A percentile compares a stretch with the other conserved stretches of the same genome.
phyloP scores from a whole-genome alignment of 2,888 invertebrate species.

The Synanthedon formicaeformis region DNA sequence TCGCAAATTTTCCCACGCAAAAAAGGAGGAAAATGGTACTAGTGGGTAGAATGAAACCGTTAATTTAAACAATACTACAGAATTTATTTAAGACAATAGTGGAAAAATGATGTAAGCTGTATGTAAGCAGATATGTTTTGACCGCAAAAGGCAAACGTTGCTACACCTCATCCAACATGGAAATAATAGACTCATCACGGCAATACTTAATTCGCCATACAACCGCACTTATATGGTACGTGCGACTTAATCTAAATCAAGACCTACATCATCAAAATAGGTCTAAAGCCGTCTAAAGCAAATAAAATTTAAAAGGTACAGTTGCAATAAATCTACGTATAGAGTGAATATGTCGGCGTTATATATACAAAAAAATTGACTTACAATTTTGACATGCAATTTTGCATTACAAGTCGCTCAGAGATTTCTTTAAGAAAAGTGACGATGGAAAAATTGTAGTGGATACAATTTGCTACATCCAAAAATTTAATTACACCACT shows the following conservation, averaged over 20 bases:
- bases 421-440: no score
- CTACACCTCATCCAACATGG: not conserved
- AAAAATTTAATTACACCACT: no score
- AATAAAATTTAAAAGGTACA: not conserved
- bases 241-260: not conserved
- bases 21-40: no score
- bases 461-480: no score
- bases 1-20: no score
- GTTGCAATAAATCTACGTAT: no score
- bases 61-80: not conserved
- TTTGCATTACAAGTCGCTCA: no score
- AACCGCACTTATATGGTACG: not conserved
- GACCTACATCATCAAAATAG: not conserved
- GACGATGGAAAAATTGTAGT: no score
- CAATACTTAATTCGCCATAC: constrained; percentile 4
- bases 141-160: constrained; percentile 5
- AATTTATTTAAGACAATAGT: not conserved
- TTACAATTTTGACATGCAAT: no score
- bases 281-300: not conserved
- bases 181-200: constrained; percentile 4
- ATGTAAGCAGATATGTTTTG: constrained; percentile 1
- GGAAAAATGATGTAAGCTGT: not conserved
- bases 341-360: no score
- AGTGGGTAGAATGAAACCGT: not conserved
- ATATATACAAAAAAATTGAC: no score